A percentile compares a stretch with the other conserved stretches of the same genome.
These are phyloP conservation scores for Idaea straminata DNA, from an alignment of 2,888 invertebrate genomes.

Conservation along the genomic window DNA sequence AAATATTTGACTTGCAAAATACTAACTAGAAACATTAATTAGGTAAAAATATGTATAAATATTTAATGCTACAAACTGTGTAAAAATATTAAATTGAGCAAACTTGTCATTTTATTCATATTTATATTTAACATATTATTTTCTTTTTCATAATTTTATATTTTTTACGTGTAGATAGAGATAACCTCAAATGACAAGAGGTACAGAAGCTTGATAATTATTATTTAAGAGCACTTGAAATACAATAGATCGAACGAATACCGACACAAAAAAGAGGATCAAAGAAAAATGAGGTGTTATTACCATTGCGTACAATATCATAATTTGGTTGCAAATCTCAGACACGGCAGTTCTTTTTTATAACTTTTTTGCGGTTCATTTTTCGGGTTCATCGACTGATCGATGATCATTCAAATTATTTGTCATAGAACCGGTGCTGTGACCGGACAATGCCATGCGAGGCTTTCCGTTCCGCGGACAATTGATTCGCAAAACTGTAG, in stretches of 20 bases:
- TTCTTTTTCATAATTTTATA: no score
- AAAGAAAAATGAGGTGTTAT: background rate
- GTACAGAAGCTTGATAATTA: background rate
- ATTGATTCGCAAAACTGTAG: conserved; percentile 48
- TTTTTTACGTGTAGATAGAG: no score
- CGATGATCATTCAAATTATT: conserved; percentile 57
- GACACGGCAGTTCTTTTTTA: conserved; percentile 29
- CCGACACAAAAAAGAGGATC: background rate
- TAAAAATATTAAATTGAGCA: no score
- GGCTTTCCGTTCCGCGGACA: conserved; percentile 46
- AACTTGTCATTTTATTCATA: no score
- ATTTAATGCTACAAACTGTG: no score
- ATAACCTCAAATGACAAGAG: no score
- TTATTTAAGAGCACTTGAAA: background rate
- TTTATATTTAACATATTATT: no score
- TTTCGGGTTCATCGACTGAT: conserved; percentile 54
- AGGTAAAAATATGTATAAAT: no score
- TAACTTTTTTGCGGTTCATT: conserved; percentile 29
- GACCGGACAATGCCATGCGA: conserved; percentile 31
- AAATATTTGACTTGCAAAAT: no score
- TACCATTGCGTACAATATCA: conserved; percentile 29
- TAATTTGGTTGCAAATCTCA: conserved; percentile 48
- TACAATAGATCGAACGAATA: background rate
- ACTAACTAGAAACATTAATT: no score
- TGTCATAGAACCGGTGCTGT: conserved; percentile 62